A percentile compares a stretch with the other conserved stretches of the same genome.
Evolutionary conservation across 2,113 vertebrate species (phyloP).

Genomic region (Petromus typicus): DNA sequence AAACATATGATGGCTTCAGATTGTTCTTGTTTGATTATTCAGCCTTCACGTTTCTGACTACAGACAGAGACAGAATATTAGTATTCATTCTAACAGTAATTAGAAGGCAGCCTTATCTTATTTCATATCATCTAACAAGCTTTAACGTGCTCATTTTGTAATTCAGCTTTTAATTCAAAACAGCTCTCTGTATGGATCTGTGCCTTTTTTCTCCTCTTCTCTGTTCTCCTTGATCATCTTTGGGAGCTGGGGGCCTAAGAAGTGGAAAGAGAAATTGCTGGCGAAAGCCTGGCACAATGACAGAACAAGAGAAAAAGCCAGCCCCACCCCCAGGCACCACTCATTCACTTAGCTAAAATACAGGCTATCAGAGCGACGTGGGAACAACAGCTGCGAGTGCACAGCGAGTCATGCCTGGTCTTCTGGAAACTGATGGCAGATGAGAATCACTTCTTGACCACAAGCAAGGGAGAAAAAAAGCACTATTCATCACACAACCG

Average conservation of each 20-base stretch:
- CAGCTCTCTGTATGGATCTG: constrained; percentile 33
- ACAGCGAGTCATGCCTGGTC: constrained; percentile 7
- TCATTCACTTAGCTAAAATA: constrained; percentile 65
- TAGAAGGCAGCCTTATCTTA: constrained; percentile 54
- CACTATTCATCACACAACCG: constrained; percentile 45
- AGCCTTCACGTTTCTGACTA: constrained; percentile 40
- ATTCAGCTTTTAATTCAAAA: constrained; percentile 65
- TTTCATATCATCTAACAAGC: constrained; percentile 59
- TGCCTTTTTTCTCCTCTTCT: not conserved
- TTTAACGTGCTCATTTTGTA: constrained; percentile 61
- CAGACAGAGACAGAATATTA: constrained; percentile 33
- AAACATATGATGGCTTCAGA: not conserved
- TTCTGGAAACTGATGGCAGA: constrained; percentile 43
- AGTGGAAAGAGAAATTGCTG: not conserved
- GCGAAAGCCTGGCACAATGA: not conserved
- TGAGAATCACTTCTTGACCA: constrained; percentile 59
- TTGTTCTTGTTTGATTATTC: constrained; percentile 13
- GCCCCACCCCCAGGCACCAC: not conserved
- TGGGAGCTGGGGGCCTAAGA: constrained; percentile 47
- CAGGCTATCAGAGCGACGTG: constrained; percentile 20
- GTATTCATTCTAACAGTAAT: constrained; percentile 25
- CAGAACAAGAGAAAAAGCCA: not conserved
- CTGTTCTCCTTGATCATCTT: constrained; percentile 20
- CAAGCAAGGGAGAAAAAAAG: not conserved
- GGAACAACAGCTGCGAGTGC: constrained; percentile 17